These are phyloP conservation scores for Bedellia somnulentella DNA, from an alignment of 2,888 invertebrate species.

Conservation along the genomic window DNA sequence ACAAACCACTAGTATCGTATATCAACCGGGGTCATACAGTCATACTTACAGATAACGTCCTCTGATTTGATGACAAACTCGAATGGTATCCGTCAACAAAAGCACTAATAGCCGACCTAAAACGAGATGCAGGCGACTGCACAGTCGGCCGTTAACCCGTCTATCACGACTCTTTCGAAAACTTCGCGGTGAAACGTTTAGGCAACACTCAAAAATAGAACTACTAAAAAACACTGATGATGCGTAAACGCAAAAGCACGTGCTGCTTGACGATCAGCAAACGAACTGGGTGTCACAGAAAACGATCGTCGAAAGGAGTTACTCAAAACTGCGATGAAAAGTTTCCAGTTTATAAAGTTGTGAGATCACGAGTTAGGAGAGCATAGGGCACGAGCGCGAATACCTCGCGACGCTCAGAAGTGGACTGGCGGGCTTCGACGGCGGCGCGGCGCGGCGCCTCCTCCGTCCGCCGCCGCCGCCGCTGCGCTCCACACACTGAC, in stretches of 20 bases:
- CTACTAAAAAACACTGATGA: conserved; percentile 30
- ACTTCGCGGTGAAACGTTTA: conserved; percentile 52
- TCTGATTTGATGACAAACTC: conserved; percentile 33
- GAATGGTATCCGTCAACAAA: conserved; percentile 53
- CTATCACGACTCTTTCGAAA: conserved; percentile 53
- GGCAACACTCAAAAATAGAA: conserved; percentile 60
- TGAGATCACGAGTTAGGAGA: conserved; percentile 39
- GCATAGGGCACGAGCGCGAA: conserved; percentile 36
- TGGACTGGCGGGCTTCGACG: conserved; percentile 37
- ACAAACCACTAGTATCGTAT: conserved; percentile 40
- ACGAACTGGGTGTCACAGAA: no score
- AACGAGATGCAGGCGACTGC: conserved; percentile 47
- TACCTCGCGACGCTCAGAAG: conserved; percentile 42
- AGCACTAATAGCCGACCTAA: conserved; percentile 30
- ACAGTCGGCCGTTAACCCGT: conserved; percentile 53
- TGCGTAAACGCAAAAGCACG: no score
- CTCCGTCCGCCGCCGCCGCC: conserved; percentile 30
- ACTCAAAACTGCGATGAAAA: conserved; percentile 48
- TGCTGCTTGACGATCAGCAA: conserved; percentile 21
- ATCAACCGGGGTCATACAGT: conserved; percentile 56
- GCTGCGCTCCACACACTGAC: conserved; percentile 18
- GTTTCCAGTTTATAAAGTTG: conserved; percentile 58
- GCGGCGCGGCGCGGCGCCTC: conserved; percentile 20
- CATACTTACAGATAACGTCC: conserved; percentile 58
- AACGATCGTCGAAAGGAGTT: no score